Conservation (phyloP, 1,140 invertebrate species). For the Achatina immaculata region DNA sequence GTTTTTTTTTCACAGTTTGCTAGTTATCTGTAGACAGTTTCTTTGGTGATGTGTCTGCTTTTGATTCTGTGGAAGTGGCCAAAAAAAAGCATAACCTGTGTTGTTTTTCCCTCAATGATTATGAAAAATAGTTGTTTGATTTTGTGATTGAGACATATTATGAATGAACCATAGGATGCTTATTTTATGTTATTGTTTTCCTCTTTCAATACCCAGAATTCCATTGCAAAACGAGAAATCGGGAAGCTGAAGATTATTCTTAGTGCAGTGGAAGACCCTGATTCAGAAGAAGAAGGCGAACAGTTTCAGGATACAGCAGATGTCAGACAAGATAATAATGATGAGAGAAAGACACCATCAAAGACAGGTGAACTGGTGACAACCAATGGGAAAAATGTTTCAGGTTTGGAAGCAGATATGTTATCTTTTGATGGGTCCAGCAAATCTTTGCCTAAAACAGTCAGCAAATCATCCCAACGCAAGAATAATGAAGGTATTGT, state of each 20-base stretch:
- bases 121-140: too few relatives aligned
- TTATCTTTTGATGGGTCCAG: background rate
- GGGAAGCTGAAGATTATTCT: conserved; percentile 62
- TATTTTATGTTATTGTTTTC: too few relatives aligned
- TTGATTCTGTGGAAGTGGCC: too few relatives aligned
- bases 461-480: background rate
- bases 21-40: too few relatives aligned
- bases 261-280: conserved; percentile 53
- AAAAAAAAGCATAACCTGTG: too few relatives aligned
- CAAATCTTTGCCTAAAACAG: background rate
- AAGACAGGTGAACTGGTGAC: background rate
- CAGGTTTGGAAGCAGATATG: background rate
- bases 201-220: conserved; percentile 50
- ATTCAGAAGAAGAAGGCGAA: conserved; percentile 31
- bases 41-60: too few relatives aligned
- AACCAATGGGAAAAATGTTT: background rate
- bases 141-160: too few relatives aligned
- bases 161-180: too few relatives aligned
- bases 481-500: background rate
- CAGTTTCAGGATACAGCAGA: background rate
- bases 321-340: background rate
- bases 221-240: conserved; percentile 61
- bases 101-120: too few relatives aligned
- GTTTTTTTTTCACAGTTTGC: too few relatives aligned
- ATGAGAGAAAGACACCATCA: too few relatives aligned